Evolutionary conservation across 1,140 invertebrate species (phyloP).

Genomic region (Drosophila bocqueti): DNA sequence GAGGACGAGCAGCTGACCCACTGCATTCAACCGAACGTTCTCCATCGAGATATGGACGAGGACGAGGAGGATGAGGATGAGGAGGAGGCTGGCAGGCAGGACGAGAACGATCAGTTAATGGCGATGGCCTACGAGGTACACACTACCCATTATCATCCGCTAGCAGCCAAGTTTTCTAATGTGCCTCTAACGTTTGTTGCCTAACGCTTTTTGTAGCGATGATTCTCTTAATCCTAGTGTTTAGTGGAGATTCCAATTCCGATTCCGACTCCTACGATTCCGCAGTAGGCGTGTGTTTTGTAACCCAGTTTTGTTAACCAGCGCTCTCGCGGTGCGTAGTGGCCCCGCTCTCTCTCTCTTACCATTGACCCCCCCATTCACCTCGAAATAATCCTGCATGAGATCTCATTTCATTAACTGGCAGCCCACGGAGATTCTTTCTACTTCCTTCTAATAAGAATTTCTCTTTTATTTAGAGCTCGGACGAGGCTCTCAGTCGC

Average conservation of each 20-base stretch:
- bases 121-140: constrained; percentile 76
- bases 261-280: constrained; percentile 17
- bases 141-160: constrained; percentile 25
- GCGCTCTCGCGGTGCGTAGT: constrained; percentile 66
- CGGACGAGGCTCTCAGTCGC: constrained; percentile 85
- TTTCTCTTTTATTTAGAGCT: constrained; percentile 54
- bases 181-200: constrained; percentile 47
- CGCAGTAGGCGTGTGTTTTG: constrained; percentile 45
- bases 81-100: constrained; percentile 51
- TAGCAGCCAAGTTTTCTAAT: constrained; percentile 28
- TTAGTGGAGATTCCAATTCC: constrained; percentile 44
- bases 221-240: constrained; percentile 48
- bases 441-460: constrained; percentile 12
- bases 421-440: not conserved
- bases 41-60: constrained; percentile 63
- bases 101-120: constrained; percentile 73
- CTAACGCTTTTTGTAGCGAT: constrained; percentile 62
- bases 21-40: constrained; percentile 78
- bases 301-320: constrained; percentile 63
- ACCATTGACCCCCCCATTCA: constrained; percentile 13
- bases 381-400: constrained; percentile 27
- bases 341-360: not conserved
- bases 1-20: constrained; percentile 77
- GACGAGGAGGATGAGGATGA: constrained; percentile 70
- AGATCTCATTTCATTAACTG: constrained; percentile 12